Evolutionary conservation across 2,113 vertebrate genomes (phyloP).

Genomic region (Dascyllus trimaculatus): DNA sequence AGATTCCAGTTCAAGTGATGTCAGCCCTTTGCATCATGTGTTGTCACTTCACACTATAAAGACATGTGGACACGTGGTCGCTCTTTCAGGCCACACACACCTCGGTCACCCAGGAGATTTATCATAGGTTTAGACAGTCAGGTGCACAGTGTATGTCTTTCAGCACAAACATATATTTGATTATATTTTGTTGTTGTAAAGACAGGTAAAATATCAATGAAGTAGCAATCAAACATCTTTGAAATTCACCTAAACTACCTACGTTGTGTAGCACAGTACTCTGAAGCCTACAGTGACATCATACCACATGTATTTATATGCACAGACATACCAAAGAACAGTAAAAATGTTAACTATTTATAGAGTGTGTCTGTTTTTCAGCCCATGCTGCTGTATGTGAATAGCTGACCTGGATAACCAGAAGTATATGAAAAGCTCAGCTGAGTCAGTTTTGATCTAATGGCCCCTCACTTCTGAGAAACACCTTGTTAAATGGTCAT

Average conservation of each 20-base stretch:
- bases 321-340: slow-evolving; percentile 51
- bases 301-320: slow-evolving; percentile 56
- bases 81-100: slow-evolving; percentile 50
- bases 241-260: neutral
- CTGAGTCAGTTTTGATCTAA: slow-evolving; percentile 49
- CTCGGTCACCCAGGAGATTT: slow-evolving; percentile 35
- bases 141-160: slow-evolving; percentile 1
- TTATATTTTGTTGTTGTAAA: neutral
- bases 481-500: slow-evolving; percentile 64
- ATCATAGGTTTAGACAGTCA: slow-evolving; percentile 8
- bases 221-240: neutral
- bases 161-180: neutral
- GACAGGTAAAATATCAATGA: fast-evolving
- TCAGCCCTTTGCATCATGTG: slow-evolving; percentile 79
- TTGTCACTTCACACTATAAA: slow-evolving; percentile 66
- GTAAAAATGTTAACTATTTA: slow-evolving; percentile 73
- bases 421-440: slow-evolving; percentile 38
- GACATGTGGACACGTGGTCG: slow-evolving; percentile 61
- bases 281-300: slow-evolving; percentile 62
- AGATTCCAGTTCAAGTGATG: slow-evolving; percentile 78
- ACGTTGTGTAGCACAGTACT: slow-evolving; percentile 7
- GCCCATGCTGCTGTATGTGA: slow-evolving; percentile 33
- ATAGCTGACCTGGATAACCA: slow-evolving; percentile 69
- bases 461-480: slow-evolving; percentile 66
- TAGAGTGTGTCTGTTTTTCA: slow-evolving; percentile 52